phyloP scores from a whole-genome alignment of 1,140 invertebrate species.

The Zaprionus inermis region DNA sequence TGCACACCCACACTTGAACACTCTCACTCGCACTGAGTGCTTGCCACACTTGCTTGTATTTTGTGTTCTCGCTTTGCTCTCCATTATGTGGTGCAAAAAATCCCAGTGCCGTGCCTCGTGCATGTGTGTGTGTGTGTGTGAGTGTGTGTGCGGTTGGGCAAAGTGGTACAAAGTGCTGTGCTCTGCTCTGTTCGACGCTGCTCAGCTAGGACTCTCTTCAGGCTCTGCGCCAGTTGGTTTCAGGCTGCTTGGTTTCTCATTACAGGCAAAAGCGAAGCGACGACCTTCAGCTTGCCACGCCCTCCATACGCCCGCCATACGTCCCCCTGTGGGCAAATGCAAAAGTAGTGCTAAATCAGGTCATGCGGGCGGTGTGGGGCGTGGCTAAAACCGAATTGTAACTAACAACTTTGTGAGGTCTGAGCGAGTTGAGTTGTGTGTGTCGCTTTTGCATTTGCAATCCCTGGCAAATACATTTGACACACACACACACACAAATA shows the following conservation, averaged over 20 bases:
- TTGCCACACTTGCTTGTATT: constrained; percentile 8
- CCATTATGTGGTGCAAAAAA: constrained; percentile 73
- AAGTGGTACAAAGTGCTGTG: constrained; percentile 81
- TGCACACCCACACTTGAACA: constrained; percentile 12
- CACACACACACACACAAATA: constrained; percentile 8
- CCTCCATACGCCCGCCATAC: not conserved
- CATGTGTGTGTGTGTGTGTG: constrained; percentile 38
- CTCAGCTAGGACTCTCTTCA: constrained; percentile 42
- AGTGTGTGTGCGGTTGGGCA: constrained; percentile 52
- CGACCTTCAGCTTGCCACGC: constrained; percentile 45
- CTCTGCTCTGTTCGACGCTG: constrained; percentile 69
- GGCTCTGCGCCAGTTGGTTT: constrained; percentile 11
- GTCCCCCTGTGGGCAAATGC: constrained; percentile 2
- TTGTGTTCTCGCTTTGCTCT: constrained; percentile 57
- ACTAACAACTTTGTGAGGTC: constrained; percentile 65
- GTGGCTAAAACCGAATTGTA: constrained; percentile 48
- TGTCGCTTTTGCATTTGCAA: constrained; percentile 35
- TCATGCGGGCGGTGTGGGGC: constrained; percentile 42
- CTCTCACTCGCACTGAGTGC: constrained; percentile 4
- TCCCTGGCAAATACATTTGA: constrained; percentile 41
- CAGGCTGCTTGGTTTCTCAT: constrained; percentile 47
- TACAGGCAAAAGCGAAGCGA: constrained; percentile 24
- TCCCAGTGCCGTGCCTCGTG: constrained; percentile 25
- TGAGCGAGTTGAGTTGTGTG: constrained; percentile 40
- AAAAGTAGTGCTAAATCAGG: constrained; percentile 49